phyloP scores from a whole-genome alignment of 2,888 invertebrate genomes.

The Rhingia rostrata region DNA sequence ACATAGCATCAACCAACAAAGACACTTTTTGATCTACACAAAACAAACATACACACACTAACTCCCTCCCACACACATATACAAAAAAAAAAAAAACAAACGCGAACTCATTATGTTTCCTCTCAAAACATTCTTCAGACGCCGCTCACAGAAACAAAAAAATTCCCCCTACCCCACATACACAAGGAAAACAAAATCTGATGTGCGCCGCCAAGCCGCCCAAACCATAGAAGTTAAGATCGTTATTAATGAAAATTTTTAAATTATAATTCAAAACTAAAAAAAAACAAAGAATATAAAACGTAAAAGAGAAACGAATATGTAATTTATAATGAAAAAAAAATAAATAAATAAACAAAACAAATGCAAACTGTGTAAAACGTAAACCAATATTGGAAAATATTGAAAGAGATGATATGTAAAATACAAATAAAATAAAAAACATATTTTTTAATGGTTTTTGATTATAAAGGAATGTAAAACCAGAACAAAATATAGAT shows the following conservation, averaged over 20 bases:
- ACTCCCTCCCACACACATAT: constrained; percentile 21
- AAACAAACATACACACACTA: constrained; percentile 24
- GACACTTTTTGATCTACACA: constrained; percentile 50
- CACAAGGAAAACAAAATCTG: constrained; percentile 67
- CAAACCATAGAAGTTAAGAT: constrained; percentile 76
- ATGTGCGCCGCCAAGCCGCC: constrained; percentile 78
- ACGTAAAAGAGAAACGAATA: constrained; percentile 72
- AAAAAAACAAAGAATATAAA: constrained; percentile 75
- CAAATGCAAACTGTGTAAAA: constrained; percentile 67
- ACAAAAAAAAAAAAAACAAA: constrained; percentile 9
- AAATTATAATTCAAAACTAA: constrained; percentile 79
- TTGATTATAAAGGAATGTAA: constrained; percentile 74
- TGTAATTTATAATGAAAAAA: constrained; percentile 74
- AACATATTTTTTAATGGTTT: constrained; percentile 75
- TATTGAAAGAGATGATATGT: constrained; percentile 74
- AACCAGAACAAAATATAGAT: constrained; percentile 74
- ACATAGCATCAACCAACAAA: constrained; percentile 65
- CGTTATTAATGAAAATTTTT: constrained; percentile 78
- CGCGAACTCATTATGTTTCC: constrained; percentile 31
- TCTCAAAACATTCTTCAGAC: constrained; percentile 66
- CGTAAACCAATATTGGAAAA: constrained; percentile 73
- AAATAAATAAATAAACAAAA: constrained; percentile 61
- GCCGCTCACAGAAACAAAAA: constrained; percentile 34
- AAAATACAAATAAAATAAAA: constrained; percentile 74
- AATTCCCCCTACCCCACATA: neutral